Base-by-base conservation (phyloP, 2,888 invertebrate genomes). In the Cremastinae sp. region DNA sequence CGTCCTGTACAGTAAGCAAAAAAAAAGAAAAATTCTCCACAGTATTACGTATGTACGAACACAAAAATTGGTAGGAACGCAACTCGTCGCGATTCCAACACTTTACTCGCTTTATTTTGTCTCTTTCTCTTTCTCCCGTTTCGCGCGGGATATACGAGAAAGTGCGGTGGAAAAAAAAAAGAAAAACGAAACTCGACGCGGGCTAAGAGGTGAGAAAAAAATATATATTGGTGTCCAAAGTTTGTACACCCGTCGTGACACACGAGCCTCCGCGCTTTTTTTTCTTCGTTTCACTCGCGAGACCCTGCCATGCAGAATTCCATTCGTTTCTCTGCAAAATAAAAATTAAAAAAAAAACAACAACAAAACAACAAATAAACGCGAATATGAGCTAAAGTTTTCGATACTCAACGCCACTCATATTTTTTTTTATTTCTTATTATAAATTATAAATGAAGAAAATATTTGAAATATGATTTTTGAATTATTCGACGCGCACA, bases 11-110 rank as follows among this genome's bases (percentile, higher is more conserved):
- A 10, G 3, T n/a, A 36, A 8, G 16, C 9, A 14, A 38, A 22
- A 36, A 49, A 62, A 62, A 16, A 12, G 7, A 7, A 20, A n/a
- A 0, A 16, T 8, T 20, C 16, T 43, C 36, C 49, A 49, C 47
- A 58, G 65, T 66, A 66, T 73, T 59, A 66, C 68, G 54, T 74
- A 61, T 75, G 59, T 56, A 71, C 66, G 56, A 49, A 56, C 59
- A 70, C 47, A 56, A 72, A 72, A 75, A 68, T 75, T 68, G 47
- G 72, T 68, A 68, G 61, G 72, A 72, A 75, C 68, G 75, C 72
- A 75, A 75, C 68, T n/a, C n/a, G n/a, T 72, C 68, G 72, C 62
- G 64, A n/a, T 43, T 43, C 49, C 43, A 61, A 56, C 73, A 54
- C n/a, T n/a, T n/a, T n/a, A n/a, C n/a, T n/a, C n/a, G n/a, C n/a